These are phyloP conservation scores for Pelagia noctiluca DNA, from an alignment of 30 jellyfish, hydroid and myxozoan genomes.

Conservation along the genomic window DNA sequence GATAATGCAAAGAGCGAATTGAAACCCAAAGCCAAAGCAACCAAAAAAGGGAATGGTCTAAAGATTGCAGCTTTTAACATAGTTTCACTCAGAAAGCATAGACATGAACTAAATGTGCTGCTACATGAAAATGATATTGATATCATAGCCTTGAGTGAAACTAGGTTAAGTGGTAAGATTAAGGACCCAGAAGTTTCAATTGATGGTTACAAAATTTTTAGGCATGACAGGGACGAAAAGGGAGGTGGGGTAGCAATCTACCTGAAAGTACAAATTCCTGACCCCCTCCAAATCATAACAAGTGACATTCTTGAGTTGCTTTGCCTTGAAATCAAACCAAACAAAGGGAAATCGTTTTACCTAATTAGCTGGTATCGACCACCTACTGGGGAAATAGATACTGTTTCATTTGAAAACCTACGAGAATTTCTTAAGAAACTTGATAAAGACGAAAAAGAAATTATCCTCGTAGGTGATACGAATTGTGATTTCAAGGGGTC, in stretches of 20 bases:
- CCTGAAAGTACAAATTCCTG: slow-evolving; percentile 15
- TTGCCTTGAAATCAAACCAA: slow-evolving; percentile 19
- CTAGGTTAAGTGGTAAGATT: not conserved
- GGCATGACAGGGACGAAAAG: slow-evolving; percentile 6
- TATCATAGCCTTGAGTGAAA: too few species aligned
- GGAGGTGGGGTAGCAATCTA: slow-evolving; percentile 13
- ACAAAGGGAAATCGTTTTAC: slow-evolving; percentile 16
- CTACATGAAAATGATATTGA: slow-evolving; percentile 1
- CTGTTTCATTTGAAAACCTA: slow-evolving; percentile 13
- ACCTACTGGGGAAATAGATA: slow-evolving; percentile 3
- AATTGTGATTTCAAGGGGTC: not conserved
- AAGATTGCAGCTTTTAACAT: slow-evolving; percentile 19
- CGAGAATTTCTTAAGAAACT: slow-evolving; percentile 11
- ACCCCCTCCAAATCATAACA: slow-evolving; percentile 4
- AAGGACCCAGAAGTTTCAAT: slow-evolving; percentile 18
- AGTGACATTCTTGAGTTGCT: not conserved
- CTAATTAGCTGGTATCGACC: slow-evolving; percentile 34
- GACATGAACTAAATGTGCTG: not conserved
- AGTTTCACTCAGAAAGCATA: slow-evolving; percentile 9
- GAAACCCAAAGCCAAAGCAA: not conserved
- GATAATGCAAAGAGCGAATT: slow-evolving; percentile 2
- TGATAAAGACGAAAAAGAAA: slow-evolving; percentile 4
- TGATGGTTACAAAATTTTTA: not conserved
- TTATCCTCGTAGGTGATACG: not conserved
- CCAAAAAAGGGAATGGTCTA: slow-evolving; percentile 6